Percentiles rank a stretch among this genome's conserved stretches.
These are phyloP conservation scores for Grammomys dolichurus DNA, from an alignment of 2,113 vertebrate genomes.

Conservation along the genomic window DNA sequence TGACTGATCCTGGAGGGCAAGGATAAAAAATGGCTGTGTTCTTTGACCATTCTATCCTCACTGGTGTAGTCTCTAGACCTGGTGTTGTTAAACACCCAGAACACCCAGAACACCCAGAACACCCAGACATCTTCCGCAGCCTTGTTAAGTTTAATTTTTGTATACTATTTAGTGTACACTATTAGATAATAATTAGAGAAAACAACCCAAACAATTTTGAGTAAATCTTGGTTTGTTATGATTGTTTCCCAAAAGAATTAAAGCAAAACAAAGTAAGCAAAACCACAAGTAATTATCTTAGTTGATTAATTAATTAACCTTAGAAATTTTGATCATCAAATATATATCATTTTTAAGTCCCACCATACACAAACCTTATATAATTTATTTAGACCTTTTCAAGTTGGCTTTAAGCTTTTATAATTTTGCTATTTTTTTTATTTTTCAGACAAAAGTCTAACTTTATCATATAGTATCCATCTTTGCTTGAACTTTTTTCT, in stretches of 20 bases:
- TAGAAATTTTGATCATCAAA: background rate
- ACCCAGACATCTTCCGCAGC: background rate
- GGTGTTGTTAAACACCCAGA: background rate
- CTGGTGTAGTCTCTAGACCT: no score
- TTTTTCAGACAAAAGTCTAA: background rate
- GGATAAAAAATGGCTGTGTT: background rate
- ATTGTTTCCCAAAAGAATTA: background rate
- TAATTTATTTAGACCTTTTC: background rate
- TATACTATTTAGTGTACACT: background rate
- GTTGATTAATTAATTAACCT: background rate
- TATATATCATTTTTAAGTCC: background rate
- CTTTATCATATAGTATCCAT: background rate
- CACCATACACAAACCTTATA: background rate
- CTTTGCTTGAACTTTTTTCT: background rate
- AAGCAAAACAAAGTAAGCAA: background rate
- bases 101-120: background rate
- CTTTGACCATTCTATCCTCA: background rate
- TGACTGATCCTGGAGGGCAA: background rate
- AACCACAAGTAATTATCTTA: background rate
- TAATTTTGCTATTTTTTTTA: background rate
- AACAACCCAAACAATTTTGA: background rate
- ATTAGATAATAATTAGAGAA: background rate
- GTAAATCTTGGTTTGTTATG: background rate
- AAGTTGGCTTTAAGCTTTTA: background rate
- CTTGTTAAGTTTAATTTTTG: background rate